Conservation (phyloP, 2,113 vertebrate genomes). For the Gadus chalcogrammus region DNA sequence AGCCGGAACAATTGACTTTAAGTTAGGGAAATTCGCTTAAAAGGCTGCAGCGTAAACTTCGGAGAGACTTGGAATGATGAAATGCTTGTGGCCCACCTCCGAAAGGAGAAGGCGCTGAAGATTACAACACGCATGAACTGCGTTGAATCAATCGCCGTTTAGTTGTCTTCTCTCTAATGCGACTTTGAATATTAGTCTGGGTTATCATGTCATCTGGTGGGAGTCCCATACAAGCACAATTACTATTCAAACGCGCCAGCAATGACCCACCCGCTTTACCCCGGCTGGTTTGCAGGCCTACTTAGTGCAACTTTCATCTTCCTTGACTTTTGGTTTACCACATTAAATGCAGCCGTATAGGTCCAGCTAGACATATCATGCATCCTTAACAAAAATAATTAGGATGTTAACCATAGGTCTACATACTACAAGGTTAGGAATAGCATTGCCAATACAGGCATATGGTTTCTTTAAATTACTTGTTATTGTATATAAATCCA, state of each 20-base stretch:
- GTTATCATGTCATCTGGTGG: conserved; percentile 92
- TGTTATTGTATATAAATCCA: no score
- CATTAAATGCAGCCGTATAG: no score
- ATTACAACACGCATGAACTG: conserved; percentile 71
- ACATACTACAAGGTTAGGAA: neutral
- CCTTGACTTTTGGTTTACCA: conserved; percentile 15
- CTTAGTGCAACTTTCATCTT: conserved; percentile 56
- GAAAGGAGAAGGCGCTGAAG: conserved; percentile 39
- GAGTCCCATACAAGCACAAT: conserved; percentile 92
- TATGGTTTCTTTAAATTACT: conserved; percentile 1
- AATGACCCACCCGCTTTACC: conserved; percentile 91
- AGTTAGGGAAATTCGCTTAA: conserved; percentile 77
- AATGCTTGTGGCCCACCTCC: conserved; percentile 65
- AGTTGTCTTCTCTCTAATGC: conserved; percentile 71
- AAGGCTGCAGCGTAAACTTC: conserved; percentile 75
- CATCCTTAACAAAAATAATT: no score
- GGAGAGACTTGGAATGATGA: conserved; percentile 84
- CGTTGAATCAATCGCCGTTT: conserved; percentile 69
- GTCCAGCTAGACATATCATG: no score
- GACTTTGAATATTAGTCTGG: conserved; percentile 80
- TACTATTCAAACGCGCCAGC: conserved; percentile 85
- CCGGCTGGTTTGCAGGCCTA: conserved; percentile 78
- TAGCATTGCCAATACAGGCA: neutral
- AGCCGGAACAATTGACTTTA: conserved; percentile 87
- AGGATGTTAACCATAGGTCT: no score